phyloP scores from a whole-genome alignment of 2,113 vertebrate species.

The Muntiacus muntjak region DNA sequence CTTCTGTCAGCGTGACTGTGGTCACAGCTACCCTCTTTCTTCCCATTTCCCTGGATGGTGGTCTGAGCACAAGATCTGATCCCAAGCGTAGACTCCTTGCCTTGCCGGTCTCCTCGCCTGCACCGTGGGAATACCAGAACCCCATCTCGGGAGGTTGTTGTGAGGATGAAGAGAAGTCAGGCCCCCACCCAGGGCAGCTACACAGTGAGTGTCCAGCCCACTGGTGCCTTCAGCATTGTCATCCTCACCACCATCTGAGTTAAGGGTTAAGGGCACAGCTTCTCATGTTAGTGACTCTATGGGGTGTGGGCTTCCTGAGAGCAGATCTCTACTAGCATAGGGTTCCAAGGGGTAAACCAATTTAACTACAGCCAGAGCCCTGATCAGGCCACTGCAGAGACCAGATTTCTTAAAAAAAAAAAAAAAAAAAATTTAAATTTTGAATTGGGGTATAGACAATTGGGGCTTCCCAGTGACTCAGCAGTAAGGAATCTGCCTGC shows the following conservation, averaged over 20 bases:
- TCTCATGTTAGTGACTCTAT: fast-evolving
- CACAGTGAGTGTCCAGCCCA: background rate
- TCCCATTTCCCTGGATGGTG: background rate
- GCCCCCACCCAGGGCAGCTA: background rate
- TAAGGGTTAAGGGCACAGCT: background rate
- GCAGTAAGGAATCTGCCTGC: background rate
- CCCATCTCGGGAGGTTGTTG: fast-evolving
- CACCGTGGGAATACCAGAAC: background rate
- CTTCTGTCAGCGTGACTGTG: background rate
- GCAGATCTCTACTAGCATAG: background rate
- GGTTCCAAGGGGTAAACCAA: background rate
- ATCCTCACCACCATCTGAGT: too few species aligned
- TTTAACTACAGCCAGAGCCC: background rate
- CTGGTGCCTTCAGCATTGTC: fast-evolving
- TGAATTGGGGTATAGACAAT: background rate
- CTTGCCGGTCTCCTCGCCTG: background rate
- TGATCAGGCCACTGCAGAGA: background rate
- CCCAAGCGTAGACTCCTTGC: background rate
- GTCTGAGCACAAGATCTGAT: background rate
- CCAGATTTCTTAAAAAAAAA: background rate
- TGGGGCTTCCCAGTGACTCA: background rate
- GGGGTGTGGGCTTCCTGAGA: background rate
- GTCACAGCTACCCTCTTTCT: background rate
- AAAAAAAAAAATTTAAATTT: background rate
- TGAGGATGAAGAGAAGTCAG: background rate